Base-by-base conservation (phyloP, 2,113 vertebrate species). In the Poecilia latipinna region DNA sequence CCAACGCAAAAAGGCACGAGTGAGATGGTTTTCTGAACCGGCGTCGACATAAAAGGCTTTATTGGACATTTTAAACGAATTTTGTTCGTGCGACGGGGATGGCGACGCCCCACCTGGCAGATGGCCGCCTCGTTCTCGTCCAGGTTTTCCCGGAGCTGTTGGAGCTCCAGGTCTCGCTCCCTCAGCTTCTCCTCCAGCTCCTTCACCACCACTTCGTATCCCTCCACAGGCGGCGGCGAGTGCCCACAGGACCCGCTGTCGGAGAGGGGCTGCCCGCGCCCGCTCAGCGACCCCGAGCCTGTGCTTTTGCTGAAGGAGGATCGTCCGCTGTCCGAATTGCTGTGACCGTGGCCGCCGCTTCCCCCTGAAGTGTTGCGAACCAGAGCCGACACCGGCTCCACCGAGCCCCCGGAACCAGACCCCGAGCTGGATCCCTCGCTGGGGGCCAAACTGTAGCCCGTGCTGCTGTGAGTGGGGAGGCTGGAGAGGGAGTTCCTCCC, bases 231-330 rank as follows among this genome's bases (percentile, higher is more conserved):
- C 0, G 92, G 93, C 0, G 96, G 95, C 0, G 98, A 97, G 82
- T 95, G 96, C 5, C 95, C 97, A 11, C 96, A 96, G 35, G 97
- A 98, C 65, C 97, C 96, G 0, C 94, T 96, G 86, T 98, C 97
- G 0, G 97, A 97, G 65, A 97, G 95, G 39, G 93, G 95, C 78
- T 95, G 94, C 54, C 94, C 85, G 1, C 96, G 96, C 71, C 96
- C 96, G 0, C 96, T 96, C 65, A 98, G 88, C 0, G 98, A 99
- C 33, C 97, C 97, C 0, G 97, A 98, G 32, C 97, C 96, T 0
- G 97, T 97, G 93, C 98, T 99, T 91, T 99, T 99, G 91, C 97
- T 98, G 87, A 97, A 98, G 2, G 98, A 99, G 0, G 97, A 99
- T 22, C 98, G 96, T 10, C 98, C 98, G 0, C 98, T 99, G 93